A percentile compares a stretch with the other conserved stretches of the same genome.
Evolutionary conservation across 2,888 invertebrate species (phyloP).

Genomic region (Sminthurides aquaticus): DNA sequence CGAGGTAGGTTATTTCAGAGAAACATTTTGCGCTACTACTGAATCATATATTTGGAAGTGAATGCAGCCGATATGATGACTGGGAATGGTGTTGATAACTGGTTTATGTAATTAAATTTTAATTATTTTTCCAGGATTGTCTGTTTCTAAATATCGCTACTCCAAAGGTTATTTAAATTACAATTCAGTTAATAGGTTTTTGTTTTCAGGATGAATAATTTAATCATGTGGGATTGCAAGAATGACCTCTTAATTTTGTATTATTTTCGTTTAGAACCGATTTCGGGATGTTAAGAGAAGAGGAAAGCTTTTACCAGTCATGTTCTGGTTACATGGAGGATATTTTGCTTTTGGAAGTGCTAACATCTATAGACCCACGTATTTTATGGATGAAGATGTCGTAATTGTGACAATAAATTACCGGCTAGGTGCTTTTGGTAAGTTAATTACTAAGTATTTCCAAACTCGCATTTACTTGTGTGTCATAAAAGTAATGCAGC

Average conservation of each 20-base stretch:
- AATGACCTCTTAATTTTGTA: not conserved
- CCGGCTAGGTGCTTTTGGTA: conserved; percentile 8
- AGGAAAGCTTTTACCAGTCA: not conserved
- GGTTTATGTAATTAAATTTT: too few relatives aligned
- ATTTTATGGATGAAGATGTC: conserved; percentile 19
- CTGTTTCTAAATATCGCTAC: not conserved
- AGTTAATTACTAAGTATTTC: not conserved
- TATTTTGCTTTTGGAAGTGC: not conserved
- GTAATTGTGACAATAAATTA: conserved; percentile 7
- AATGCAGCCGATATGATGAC: too few relatives aligned
- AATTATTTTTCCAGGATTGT: not conserved
- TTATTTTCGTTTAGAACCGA: not conserved
- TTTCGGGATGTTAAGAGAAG: not conserved
- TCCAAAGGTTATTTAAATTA: not conserved
- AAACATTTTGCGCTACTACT: not conserved
- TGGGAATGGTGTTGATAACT: too few relatives aligned
- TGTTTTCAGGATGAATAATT: not conserved
- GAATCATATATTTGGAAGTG: not conserved
- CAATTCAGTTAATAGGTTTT: not conserved
- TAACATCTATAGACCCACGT: not conserved
- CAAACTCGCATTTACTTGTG: too few relatives aligned
- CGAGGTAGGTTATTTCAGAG: not conserved
- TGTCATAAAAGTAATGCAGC: too few relatives aligned
- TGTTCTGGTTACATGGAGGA: conserved; percentile 6
- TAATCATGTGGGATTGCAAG: not conserved